These are phyloP conservation scores for Meghimatium bilineatum DNA, from an alignment of 2,888 invertebrate species.

Conservation along the genomic window DNA sequence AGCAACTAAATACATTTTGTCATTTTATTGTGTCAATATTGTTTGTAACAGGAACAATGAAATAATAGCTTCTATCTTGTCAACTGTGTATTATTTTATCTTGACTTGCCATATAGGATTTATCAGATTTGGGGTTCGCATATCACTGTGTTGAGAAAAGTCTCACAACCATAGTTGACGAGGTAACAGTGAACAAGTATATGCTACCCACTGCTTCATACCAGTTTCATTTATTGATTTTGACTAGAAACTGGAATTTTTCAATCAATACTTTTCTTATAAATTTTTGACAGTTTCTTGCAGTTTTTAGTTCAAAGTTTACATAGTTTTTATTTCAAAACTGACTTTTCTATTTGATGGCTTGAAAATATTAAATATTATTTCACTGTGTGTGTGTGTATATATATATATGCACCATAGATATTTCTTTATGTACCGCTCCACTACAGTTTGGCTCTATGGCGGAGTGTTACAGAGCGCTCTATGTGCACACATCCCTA, in stretches of 20 bases:
- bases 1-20: too few species aligned
- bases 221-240: background rate
- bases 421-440: too few species aligned
- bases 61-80: background rate
- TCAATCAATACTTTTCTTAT: background rate
- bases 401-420: too few species aligned
- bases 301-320: background rate
- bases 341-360: too few species aligned
- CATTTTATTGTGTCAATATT: background rate
- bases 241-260: background rate
- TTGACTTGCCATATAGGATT: slow-evolving; percentile 47
- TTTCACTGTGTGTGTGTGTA: too few species aligned
- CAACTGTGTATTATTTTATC: slow-evolving; percentile 26
- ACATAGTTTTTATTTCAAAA: too few species aligned
- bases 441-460: too few species aligned
- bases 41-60: background rate
- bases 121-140: slow-evolving; percentile 55
- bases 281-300: slow-evolving; percentile 24
- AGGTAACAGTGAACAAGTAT: slow-evolving; percentile 44
- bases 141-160: slow-evolving; percentile 56
- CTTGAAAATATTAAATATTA: too few species aligned
- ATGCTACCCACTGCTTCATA: background rate
- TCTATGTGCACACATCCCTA: too few species aligned
- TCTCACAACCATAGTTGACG: slow-evolving; percentile 53
- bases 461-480: too few species aligned